Base-by-base conservation (phyloP, 2,797 vertebrate species). In the Molossus alvarezi region DNA sequence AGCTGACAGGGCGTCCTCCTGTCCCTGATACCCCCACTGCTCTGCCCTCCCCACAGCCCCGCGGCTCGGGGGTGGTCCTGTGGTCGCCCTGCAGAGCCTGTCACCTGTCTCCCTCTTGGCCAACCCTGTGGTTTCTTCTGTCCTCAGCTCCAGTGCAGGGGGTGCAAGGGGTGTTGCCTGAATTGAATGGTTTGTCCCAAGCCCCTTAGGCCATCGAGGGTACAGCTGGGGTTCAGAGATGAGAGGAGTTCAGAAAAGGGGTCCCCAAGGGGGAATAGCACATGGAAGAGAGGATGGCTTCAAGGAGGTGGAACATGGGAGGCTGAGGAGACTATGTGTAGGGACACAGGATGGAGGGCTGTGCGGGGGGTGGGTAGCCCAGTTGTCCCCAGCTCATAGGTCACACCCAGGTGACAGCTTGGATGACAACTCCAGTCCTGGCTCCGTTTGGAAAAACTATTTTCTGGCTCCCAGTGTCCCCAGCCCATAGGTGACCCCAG, bases 11-110 rank as follows among this genome's bases (percentile, higher is more conserved):
- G 57, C 0, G 0, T 13, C 55, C 55, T 64, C 2, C 37, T 81
- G 11, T 37, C 17, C 53, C 25, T 55, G 94, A 64, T 69, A 71
- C 65, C 87, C 64, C 13, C 90, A 65, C 96, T 95, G 5, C 14
- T 72, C 21, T 62, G n/a, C 76, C 4, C 1, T 33, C 85, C 55
- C 77, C 14, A 75, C n/a, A 25, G 51, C 41, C 27, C 76, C 29
- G 6, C 0, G 8, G 20, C 45, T 5, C 60, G 21, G 60, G 58
- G 27, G 15, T 27, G 64, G 57, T 77, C 21, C 57, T 3, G 25
- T 17, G 51, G 25, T 37, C 33, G 33, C 10, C 77, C 20, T 45
- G 14, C 14, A 27, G 9, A 6, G 57, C 41, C 86, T 53, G 29
- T 58, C 9, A 21, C 71, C 29, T 0, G 0, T 80, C 12, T 67